Evolutionary conservation across 2,888 invertebrate species (phyloP), one percentile per base, ranked within the genome.

Genomic region (Pandemis cinnamomeana): DNA sequence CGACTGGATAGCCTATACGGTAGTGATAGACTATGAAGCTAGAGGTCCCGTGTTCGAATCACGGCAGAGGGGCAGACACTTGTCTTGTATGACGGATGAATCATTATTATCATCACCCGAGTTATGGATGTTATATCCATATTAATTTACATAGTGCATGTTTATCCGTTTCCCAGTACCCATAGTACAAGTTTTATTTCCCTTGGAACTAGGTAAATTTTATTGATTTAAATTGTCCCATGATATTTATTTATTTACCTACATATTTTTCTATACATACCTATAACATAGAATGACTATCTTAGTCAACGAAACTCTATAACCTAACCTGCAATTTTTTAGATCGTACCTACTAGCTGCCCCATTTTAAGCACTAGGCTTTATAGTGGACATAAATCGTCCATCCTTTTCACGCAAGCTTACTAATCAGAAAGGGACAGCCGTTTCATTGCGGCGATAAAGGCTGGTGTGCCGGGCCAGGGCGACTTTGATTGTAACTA

Each of bases 371-470:
- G 58, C 27, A 20, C 55, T 55, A 20, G 27, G 58, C 11, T 20
- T 58, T 58, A 58, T 58, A 27, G 58, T 58, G 10, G 20, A 36
- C 58, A 27, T 58, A 58, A 27, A 58, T 11, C 58, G 27, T 58
- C 27, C 58, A 27, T 58, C 10, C 11, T 11, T 58, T 58, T 58
- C 27, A 3, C 55, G 7, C 55, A 8, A 27, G 11, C 58, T 6
- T 27, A 58, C 4, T 58, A 11, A 20, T 55, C 15, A 15, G 20
- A 58, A 27, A 58, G 11, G 27, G 27, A 58, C 27, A 27, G 11
- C 7, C 3, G 58, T 27, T 58, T 58, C 10, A 58, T 58, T 8
- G 10, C 11, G 27, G 11, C 58, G 58, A 58, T 58, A 58, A 58
- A 58, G 20, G 11, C 58, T 20, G 10, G 58, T 10, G 58, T 11